phyloP scores from a whole-genome alignment of 1,140 invertebrate genomes.

The Platorchestia sp. region DNA sequence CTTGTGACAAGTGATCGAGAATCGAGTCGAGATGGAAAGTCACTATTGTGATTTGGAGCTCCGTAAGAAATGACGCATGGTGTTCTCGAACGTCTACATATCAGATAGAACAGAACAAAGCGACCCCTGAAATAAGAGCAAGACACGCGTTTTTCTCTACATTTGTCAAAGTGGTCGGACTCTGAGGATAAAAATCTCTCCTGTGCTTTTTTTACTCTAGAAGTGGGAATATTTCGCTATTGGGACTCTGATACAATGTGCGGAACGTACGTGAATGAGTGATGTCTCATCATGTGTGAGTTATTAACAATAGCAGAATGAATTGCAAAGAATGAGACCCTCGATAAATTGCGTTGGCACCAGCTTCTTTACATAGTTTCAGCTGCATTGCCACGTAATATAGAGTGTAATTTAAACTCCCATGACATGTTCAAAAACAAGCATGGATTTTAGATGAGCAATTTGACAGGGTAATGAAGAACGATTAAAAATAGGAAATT shows the following conservation, averaged over 20 bases:
- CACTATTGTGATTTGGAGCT: constrained; percentile 7
- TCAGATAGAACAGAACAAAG: neutral
- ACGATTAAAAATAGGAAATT: no score
- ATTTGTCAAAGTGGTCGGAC: neutral
- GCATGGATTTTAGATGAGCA: no score
- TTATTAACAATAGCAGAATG: neutral
- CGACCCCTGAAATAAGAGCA: neutral
- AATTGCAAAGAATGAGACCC: neutral
- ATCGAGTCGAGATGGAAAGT: neutral
- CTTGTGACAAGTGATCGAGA: neutral
- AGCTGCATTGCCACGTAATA: neutral
- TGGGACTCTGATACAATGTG: neutral
- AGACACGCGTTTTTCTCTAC: neutral
- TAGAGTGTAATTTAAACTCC: neutral
- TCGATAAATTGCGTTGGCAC: neutral
- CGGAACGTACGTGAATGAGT: neutral
- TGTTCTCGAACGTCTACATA: neutral
- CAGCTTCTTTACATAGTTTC: neutral
- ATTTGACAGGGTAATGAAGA: no score
- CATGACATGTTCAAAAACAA: neutral
- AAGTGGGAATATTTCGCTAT: neutral
- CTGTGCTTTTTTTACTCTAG: neutral
- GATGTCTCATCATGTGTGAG: neutral
- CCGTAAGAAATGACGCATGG: neutral
- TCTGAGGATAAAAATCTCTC: neutral